These are phyloP conservation scores for Perdita meconis DNA, from an alignment of 2,888 invertebrate species.

Conservation along the genomic window DNA sequence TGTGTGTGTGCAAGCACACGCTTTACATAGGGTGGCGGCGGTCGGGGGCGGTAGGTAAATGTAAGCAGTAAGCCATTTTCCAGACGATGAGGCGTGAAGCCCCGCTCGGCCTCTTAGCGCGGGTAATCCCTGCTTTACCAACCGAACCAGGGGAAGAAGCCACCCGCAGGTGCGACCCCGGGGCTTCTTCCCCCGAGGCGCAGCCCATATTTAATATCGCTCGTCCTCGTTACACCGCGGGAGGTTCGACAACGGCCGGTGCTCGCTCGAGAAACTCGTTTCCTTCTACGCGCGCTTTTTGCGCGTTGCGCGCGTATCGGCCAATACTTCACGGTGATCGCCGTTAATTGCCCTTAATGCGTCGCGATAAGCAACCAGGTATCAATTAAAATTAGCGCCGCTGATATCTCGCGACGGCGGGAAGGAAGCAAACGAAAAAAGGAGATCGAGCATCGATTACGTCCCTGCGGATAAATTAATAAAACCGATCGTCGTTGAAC, in stretches of 20 bases:
- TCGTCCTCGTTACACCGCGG: conserved; percentile 58
- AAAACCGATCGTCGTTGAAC: conserved; percentile 39
- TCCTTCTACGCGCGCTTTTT: conserved; percentile 18
- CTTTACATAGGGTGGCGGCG: conserved; percentile 21
- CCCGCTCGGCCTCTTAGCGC: conserved; percentile 81
- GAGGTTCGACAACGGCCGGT: conserved; percentile 51
- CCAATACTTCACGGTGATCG: conserved; percentile 6
- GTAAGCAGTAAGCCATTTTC: conserved; percentile 84
- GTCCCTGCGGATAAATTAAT: conserved; percentile 35
- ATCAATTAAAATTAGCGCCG: conserved; percentile 50
- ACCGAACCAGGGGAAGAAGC: conserved; percentile 79
- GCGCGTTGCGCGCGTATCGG: background rate
- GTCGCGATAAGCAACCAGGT: conserved; percentile 36
- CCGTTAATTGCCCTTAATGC: conserved; percentile 38
- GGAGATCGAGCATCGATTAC: conserved; percentile 5
- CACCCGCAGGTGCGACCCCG: conserved; percentile 81
- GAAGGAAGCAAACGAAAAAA: background rate
- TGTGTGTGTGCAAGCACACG: background rate
- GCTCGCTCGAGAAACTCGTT: conserved; percentile 54
- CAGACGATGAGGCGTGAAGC: conserved; percentile 84
- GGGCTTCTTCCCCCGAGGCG: conserved; percentile 75
- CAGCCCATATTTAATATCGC: conserved; percentile 76
- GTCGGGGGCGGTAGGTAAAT: conserved; percentile 77
- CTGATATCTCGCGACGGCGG: conserved; percentile 22
- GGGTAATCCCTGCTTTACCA: conserved; percentile 82